Percentiles rank a stretch among this genome's conserved stretches.
Evolutionary conservation across 2,888 invertebrate genomes (phyloP).

Genomic region (Cartodere bifasciata): DNA sequence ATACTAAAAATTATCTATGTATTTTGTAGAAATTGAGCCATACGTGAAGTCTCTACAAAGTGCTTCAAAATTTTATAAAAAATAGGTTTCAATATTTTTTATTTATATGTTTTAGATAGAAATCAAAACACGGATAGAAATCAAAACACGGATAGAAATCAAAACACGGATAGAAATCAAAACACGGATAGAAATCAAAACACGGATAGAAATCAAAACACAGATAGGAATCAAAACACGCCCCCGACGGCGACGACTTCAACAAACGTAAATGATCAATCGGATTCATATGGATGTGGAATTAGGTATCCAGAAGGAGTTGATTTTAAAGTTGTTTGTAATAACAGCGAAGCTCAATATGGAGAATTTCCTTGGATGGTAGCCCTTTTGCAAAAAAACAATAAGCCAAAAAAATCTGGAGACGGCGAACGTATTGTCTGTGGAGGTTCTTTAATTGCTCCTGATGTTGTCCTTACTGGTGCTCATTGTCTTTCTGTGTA

Average conservation of each 20-base stretch:
- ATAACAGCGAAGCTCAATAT: constrained; percentile 55
- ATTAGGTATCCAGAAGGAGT: constrained; percentile 43
- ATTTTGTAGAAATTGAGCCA: too few species aligned
- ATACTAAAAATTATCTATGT: too few species aligned
- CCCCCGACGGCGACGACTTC: too few species aligned
- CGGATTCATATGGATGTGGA: too few species aligned
- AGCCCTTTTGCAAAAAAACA: constrained; percentile 43
- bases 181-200: background rate
- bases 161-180: constrained; percentile 31
- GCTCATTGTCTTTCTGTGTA: constrained; percentile 58
- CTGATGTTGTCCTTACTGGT: constrained; percentile 63
- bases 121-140: too few species aligned
- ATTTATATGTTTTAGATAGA: too few species aligned
- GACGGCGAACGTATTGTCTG: constrained; percentile 38
- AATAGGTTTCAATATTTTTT: too few species aligned
- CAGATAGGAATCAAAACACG: background rate
- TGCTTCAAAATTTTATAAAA: too few species aligned
- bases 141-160: too few species aligned
- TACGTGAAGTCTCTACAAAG: too few species aligned
- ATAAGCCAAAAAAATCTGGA: constrained; percentile 4
- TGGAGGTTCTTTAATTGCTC: constrained; percentile 73
- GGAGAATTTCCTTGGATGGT: constrained; percentile 78
- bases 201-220: background rate
- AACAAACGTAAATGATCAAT: too few species aligned
- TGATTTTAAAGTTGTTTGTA: constrained; percentile 40